phyloP scores from a whole-genome alignment of 2,113 vertebrate species.

The Leucosticte australis region DNA sequence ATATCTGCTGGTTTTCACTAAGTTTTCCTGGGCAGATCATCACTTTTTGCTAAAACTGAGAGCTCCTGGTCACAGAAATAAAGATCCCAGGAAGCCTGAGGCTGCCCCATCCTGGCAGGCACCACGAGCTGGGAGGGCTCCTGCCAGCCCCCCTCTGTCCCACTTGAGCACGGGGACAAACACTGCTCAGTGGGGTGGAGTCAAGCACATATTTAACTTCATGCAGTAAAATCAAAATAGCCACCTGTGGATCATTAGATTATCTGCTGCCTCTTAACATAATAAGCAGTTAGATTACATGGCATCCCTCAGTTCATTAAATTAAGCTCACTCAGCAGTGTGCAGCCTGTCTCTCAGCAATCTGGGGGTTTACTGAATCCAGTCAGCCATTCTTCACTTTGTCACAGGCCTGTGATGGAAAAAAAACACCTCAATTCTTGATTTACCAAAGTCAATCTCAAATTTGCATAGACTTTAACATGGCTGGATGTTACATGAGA shows the following conservation, averaged over 20 bases:
- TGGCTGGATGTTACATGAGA: not conserved
- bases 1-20: not conserved
- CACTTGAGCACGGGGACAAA: not conserved
- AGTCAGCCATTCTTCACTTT: not conserved
- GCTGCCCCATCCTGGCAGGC: not conserved
- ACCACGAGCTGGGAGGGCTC: not conserved
- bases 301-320: conserved; percentile 15
- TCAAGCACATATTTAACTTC: not conserved
- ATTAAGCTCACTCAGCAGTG: not conserved
- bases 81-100: not conserved
- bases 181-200: not conserved
- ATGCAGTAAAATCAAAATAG: not conserved
- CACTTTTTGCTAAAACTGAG: not conserved
- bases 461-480: not conserved
- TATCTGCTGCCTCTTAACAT: conserved; percentile 9
- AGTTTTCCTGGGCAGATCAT: not conserved
- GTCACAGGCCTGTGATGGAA: not conserved
- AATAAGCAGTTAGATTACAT: conserved; percentile 6
- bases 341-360: not conserved
- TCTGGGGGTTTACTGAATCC: not conserved
- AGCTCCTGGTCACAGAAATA: not conserved
- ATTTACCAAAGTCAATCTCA: not conserved
- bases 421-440: not conserved
- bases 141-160: not conserved
- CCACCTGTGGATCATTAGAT: conserved; percentile 5